These are phyloP conservation scores for Naja naja DNA, from an alignment of 2,113 vertebrate species.

Conservation along the genomic window DNA sequence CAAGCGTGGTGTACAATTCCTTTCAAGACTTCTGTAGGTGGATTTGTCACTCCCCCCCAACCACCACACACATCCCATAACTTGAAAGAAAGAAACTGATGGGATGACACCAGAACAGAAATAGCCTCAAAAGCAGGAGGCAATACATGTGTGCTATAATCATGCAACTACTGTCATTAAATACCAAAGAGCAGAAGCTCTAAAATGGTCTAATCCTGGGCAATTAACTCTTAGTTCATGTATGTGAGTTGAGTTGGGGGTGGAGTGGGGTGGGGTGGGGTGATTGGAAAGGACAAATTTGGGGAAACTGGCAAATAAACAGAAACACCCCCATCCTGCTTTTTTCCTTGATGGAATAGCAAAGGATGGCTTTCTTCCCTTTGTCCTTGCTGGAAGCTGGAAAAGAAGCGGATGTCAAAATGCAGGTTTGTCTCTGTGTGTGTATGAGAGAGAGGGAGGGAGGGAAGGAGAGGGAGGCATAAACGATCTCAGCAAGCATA, in stretches of 20 bases:
- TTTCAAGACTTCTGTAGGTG: neutral
- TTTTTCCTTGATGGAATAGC: neutral
- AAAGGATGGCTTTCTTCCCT: neutral
- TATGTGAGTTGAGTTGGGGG: neutral
- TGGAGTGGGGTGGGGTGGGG: neutral
- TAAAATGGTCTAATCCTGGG: neutral
- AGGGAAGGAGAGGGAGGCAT: neutral
- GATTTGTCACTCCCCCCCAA: neutral
- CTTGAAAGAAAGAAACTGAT: neutral
- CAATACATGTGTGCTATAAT: neutral
- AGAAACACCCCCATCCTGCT: neutral
- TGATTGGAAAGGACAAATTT: neutral
- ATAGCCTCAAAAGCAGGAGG: neutral
- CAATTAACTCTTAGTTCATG: neutral
- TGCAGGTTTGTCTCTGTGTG: neutral
- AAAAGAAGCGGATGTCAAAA: neutral
- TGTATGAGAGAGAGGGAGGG: neutral
- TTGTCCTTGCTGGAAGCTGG: neutral
- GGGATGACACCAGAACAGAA: neutral
- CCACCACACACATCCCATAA: neutral
- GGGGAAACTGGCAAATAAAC: neutral
- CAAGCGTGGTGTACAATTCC: neutral
- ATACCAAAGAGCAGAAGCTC: neutral
- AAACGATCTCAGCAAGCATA: neutral
- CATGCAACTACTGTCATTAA: neutral